These are phyloP conservation scores for Rhinoraja longicauda DNA, from an alignment of 2,797 vertebrate genomes.

Conservation along the genomic window DNA sequence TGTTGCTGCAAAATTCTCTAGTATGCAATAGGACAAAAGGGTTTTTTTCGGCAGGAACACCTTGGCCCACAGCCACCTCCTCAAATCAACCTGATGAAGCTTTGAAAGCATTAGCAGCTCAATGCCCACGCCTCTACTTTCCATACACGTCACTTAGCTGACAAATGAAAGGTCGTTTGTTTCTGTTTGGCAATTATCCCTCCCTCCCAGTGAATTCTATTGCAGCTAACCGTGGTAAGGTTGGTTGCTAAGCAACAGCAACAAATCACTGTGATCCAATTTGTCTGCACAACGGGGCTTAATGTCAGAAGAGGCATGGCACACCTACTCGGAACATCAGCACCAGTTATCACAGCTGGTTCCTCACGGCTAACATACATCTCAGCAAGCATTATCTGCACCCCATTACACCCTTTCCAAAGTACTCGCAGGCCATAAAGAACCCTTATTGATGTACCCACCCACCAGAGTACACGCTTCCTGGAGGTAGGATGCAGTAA, in stretches of 20 bases:
- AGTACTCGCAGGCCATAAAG: background rate
- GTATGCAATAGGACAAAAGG: background rate
- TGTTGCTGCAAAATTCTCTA: background rate
- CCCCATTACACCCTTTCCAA: no score
- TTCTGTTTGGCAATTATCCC: background rate
- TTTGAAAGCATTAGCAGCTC: background rate
- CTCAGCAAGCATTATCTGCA: no score
- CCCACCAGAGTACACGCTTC: background rate
- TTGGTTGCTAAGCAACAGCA: background rate
- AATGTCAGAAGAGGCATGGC: background rate
- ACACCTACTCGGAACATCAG: background rate
- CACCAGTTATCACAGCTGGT: background rate
- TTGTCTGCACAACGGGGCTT: background rate
- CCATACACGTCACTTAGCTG: background rate
- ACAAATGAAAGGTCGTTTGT: background rate
- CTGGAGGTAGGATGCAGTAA: no score
- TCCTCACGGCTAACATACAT: background rate
- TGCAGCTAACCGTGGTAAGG: background rate
- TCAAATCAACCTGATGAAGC: background rate
- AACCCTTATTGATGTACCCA: no score
- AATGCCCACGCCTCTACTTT: no score
- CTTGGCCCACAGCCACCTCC: background rate
- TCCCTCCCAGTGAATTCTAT: background rate
- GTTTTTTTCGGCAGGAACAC: background rate
- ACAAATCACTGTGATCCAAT: background rate